Evolutionary conservation across 2,888 invertebrate genomes (phyloP).

Genomic region (Antitype chi): DNA sequence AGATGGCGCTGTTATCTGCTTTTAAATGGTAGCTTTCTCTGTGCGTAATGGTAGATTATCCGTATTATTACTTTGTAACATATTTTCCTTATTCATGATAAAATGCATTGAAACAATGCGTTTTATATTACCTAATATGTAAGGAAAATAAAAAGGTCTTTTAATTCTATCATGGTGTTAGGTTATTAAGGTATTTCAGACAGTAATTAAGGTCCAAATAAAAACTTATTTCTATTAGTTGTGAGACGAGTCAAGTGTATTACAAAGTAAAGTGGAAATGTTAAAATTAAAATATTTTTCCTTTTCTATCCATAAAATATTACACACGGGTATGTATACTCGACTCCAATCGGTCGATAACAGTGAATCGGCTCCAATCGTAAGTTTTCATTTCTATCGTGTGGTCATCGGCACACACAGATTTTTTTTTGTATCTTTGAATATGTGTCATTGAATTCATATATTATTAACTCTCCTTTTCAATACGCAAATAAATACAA

Average conservation of each 20-base stretch:
- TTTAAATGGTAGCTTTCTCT: slow-evolving; percentile 12
- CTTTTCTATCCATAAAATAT: background rate
- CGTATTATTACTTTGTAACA: slow-evolving; percentile 8
- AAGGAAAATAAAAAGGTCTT: background rate
- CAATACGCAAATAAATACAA: background rate
- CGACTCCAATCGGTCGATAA: no score
- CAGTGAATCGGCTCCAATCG: background rate
- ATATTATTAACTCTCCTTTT: background rate
- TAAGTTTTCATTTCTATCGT: background rate
- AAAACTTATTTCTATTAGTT: slow-evolving; percentile 38
- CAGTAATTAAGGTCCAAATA: slow-evolving; percentile 40
- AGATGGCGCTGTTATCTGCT: slow-evolving; percentile 24
- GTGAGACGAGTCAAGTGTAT: slow-evolving; percentile 40
- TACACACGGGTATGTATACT: no score
- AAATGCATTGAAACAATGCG: background rate
- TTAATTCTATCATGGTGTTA: background rate
- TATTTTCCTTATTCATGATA: background rate
- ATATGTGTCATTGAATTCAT: background rate
- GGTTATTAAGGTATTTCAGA: slow-evolving; percentile 2
- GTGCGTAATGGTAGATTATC: slow-evolving; percentile 36
- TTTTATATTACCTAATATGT: background rate
- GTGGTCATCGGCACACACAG: background rate
- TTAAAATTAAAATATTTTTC: slow-evolving; percentile 4
- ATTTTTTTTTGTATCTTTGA: background rate
- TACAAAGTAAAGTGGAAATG: slow-evolving; percentile 38